Percentiles rank a stretch among this genome's conserved stretches.
Conservation (phyloP, 2,888 invertebrate genomes). For the Macrosiphum euphorbiae region DNA sequence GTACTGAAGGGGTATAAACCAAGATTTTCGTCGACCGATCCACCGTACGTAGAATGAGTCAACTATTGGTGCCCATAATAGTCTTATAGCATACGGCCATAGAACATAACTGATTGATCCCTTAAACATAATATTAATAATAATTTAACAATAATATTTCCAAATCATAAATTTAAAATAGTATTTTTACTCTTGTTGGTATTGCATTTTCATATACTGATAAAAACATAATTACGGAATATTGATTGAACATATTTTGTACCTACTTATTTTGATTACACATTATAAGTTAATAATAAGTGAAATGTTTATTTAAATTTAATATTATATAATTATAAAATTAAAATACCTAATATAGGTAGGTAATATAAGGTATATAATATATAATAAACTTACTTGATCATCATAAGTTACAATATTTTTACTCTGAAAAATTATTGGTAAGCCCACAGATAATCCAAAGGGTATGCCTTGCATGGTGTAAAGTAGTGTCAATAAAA, state of each 20-base stretch:
- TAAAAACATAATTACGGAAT: background rate
- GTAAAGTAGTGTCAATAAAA: constrained; percentile 90
- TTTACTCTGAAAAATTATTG: constrained; percentile 90
- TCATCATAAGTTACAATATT: constrained; percentile 93
- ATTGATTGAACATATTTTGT: background rate
- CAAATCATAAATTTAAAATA: background rate
- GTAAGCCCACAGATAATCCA: constrained; percentile 89
- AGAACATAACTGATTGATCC: constrained; percentile 93
- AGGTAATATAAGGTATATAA: background rate
- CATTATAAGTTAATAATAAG: background rate
- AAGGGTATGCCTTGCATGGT: constrained; percentile 95
- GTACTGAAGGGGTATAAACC: constrained; percentile 96
- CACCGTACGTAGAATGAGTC: constrained; percentile 87
- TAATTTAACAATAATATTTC: background rate
- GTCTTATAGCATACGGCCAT: constrained; percentile 92
- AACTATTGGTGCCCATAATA: constrained; percentile 98
- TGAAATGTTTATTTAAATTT: background rate
- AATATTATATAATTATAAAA: background rate
- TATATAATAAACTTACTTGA: constrained; percentile 75
- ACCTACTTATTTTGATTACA: background rate
- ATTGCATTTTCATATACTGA: background rate
- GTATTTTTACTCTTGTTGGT: background rate
- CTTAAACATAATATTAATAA: constrained; percentile 71
- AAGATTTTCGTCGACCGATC: constrained; percentile 94
- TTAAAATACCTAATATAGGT: background rate